Evolutionary conservation across 2,113 vertebrate genomes (phyloP).

Genomic region (Stictonetta naevosa): DNA sequence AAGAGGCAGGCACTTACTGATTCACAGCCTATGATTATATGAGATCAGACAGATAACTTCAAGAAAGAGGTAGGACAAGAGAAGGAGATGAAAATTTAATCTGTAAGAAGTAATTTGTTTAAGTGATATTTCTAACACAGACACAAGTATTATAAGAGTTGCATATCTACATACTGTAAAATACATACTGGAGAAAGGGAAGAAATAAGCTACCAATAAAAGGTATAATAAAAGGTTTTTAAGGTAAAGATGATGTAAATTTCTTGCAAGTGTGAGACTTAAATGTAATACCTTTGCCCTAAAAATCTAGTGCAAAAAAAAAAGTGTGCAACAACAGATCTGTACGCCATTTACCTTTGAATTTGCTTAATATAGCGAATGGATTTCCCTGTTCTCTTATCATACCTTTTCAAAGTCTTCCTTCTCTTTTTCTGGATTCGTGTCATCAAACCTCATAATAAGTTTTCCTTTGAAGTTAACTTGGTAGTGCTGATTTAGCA

Average conservation of each 20-base stretch:
- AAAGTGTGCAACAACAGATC: background rate
- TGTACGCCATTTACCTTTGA: background rate
- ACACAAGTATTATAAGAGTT: background rate
- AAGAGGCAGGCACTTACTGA: background rate
- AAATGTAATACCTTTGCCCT: background rate
- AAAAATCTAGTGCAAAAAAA: background rate
- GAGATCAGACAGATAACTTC: background rate
- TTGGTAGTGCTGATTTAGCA: constrained; percentile 99
- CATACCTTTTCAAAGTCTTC: constrained; percentile 99
- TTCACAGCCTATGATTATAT: background rate
- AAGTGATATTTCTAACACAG: background rate
- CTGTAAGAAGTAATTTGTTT: too few relatives aligned
- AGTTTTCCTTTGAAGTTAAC: constrained; percentile 96
- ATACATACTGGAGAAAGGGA: background rate
- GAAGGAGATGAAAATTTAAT: background rate
- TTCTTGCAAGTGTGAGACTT: background rate
- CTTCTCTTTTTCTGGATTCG: constrained; percentile 99
- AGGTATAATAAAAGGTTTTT: background rate
- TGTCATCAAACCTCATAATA: constrained; percentile 99
- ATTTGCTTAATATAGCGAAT: background rate
- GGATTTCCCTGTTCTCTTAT: constrained; percentile 35
- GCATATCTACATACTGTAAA: background rate
- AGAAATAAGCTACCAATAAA: background rate
- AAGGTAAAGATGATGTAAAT: background rate
- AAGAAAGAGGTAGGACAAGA: background rate